These are phyloP conservation scores for Drosophila mayaguana DNA, from an alignment of 2,888 invertebrate genomes.

Conservation along the genomic window DNA sequence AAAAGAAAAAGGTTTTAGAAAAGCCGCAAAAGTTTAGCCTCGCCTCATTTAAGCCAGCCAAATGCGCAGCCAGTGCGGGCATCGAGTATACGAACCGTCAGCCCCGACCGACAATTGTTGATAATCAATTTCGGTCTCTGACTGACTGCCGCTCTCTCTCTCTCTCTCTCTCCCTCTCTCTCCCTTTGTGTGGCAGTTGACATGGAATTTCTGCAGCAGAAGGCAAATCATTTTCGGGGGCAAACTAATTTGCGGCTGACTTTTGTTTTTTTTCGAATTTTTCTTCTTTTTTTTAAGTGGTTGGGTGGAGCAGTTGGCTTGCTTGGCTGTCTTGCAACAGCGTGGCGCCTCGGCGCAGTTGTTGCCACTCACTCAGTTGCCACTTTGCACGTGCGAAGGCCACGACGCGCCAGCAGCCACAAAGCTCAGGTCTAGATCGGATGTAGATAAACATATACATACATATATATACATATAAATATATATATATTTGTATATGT, in stretches of 20 bases:
- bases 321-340: constrained; percentile 18
- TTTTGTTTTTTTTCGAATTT: constrained; percentile 16
- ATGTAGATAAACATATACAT: background rate
- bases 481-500: background rate
- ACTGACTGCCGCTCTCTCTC: background rate
- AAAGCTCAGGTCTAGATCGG: background rate
- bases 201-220: constrained; percentile 70
- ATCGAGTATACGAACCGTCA: constrained; percentile 47
- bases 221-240: constrained; percentile 71
- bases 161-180: background rate
- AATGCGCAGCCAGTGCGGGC: constrained; percentile 58
- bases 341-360: constrained; percentile 42
- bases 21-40: constrained; percentile 20
- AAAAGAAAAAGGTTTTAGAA: constrained; percentile 44
- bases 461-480: background rate
- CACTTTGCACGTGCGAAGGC: constrained; percentile 64
- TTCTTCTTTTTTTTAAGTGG: constrained; percentile 5
- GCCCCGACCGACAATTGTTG: constrained; percentile 54
- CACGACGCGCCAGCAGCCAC: constrained; percentile 30
- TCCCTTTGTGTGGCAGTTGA: constrained; percentile 57
- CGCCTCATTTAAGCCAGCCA: constrained; percentile 35
- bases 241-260: constrained; percentile 65
- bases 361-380: constrained; percentile 55
- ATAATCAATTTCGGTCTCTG: constrained; percentile 69
- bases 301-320: background rate